phyloP scores from a whole-genome alignment of 1,140 invertebrate species.

The Apis florea region DNA sequence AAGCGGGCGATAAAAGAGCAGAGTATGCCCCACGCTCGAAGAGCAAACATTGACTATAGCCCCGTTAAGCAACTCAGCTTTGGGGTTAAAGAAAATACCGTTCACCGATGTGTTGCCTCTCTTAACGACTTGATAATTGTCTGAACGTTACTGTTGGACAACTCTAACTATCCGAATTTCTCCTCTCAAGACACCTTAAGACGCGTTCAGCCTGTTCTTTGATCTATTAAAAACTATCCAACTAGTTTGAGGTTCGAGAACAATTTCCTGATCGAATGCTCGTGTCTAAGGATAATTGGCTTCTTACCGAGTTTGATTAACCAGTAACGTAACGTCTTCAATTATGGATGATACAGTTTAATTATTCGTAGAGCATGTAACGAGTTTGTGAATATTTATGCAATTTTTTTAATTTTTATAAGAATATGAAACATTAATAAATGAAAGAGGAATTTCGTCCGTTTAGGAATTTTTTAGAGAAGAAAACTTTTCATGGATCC shows the following conservation, averaged over 20 bases:
- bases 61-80: conserved; percentile 8
- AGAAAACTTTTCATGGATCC: too few relatives aligned
- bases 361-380: neutral
- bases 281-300: conserved; percentile 10
- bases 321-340: neutral
- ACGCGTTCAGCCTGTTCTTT: conserved; percentile 19
- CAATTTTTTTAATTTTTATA: too few relatives aligned
- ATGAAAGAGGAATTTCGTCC: too few relatives aligned
- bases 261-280: neutral
- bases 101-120: neutral
- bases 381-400: neutral
- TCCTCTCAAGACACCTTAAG: neutral
- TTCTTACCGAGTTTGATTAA: neutral
- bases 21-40: conserved; percentile 2
- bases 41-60: conserved; percentile 35
- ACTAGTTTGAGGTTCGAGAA: conserved; percentile 16
- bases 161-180: conserved; percentile 19
- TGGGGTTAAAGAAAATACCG: conserved; percentile 39
- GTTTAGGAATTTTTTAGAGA: too few relatives aligned
- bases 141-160: neutral
- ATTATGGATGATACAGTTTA: neutral
- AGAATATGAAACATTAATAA: too few relatives aligned
- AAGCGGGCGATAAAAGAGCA: conserved; percentile 42
- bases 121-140: conserved; percentile 44
- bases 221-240: neutral